Percentiles rank a stretch among this genome's conserved stretches.
These are phyloP conservation scores for Diarsia mendica DNA, from an alignment of 2,888 invertebrate genomes.

Conservation along the genomic window DNA sequence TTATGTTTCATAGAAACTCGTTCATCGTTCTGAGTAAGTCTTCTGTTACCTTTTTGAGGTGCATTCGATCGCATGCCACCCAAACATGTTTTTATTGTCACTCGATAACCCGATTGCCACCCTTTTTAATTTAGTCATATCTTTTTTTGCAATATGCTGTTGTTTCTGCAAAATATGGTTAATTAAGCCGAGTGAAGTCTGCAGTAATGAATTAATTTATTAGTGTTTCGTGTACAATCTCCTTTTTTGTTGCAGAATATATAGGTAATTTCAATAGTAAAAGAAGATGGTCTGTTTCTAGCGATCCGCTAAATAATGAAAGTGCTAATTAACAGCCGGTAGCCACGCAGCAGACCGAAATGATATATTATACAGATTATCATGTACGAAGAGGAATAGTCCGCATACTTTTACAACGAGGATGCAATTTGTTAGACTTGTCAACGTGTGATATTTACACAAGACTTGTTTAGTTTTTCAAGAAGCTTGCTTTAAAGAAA, in stretches of 20 bases:
- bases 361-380: conserved; percentile 32
- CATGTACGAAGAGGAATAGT: conserved; percentile 33
- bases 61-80: conserved; percentile 20
- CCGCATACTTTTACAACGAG: conserved; percentile 3
- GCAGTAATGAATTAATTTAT: conserved; percentile 21
- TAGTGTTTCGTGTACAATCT: conserved; percentile 11
- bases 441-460: conserved; percentile 10
- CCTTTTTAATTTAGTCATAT: conserved; percentile 21
- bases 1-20: neutral
- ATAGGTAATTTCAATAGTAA: conserved; percentile 8
- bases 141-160: conserved; percentile 1
- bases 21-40: neutral
- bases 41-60: conserved; percentile 8
- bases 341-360: conserved; percentile 39
- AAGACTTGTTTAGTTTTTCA: neutral
- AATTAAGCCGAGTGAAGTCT: conserved; percentile 7
- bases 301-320: conserved; percentile 56
- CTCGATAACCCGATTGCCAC: conserved; percentile 39
- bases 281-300: conserved; percentile 24
- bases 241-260: conserved; percentile 25
- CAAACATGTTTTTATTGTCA: conserved; percentile 50
- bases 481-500: neutral
- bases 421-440: conserved; percentile 9
- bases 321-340: conserved; percentile 60
- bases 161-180: conserved; percentile 13